Percentiles rank a stretch among this genome's conserved stretches.
phyloP scores from a whole-genome alignment of 2,888 invertebrate species.

The Sminthurides aquaticus region DNA sequence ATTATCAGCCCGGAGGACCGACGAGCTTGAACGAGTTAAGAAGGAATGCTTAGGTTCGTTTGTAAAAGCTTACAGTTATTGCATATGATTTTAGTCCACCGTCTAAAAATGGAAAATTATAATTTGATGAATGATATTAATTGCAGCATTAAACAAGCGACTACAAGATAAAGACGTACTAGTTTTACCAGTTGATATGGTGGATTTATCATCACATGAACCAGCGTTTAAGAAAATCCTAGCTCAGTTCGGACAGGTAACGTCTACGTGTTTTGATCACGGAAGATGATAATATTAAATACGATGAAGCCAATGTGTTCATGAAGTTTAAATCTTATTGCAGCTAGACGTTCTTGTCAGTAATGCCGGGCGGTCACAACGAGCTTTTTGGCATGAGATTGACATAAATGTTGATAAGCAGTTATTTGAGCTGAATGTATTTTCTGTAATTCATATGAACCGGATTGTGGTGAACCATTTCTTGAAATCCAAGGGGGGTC shows the following conservation, averaged over 20 bases:
- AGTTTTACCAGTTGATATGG: slow-evolving; percentile 62
- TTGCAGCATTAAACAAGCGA: slow-evolving; percentile 37
- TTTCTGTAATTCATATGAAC: slow-evolving; percentile 62
- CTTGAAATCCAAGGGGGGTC: slow-evolving; percentile 52
- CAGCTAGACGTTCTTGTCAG: slow-evolving; percentile 68
- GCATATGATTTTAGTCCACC: neutral
- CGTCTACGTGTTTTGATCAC: slow-evolving; percentile 5
- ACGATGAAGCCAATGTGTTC: no score
- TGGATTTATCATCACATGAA: slow-evolving; percentile 56
- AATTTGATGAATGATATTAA: neutral
- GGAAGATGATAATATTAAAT: no score
- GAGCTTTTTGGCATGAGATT: slow-evolving; percentile 64
- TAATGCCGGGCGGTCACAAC: slow-evolving; percentile 73
- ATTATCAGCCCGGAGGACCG: slow-evolving; percentile 59
- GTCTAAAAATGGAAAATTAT: neutral
- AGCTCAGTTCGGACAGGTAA: slow-evolving; percentile 58
- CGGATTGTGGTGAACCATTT: slow-evolving; percentile 63
- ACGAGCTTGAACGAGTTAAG: slow-evolving; percentile 60
- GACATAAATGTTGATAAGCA: slow-evolving; percentile 63
- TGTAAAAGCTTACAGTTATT: neutral
- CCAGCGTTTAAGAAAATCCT: slow-evolving; percentile 57
- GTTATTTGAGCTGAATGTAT: slow-evolving; percentile 66
- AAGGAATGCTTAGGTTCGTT: slow-evolving; percentile 50
- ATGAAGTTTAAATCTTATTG: no score
- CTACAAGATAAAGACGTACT: slow-evolving; percentile 58